These are phyloP conservation scores for Aphaenogaster floridana DNA, from an alignment of 1,140 invertebrate species.

Conservation along the genomic window DNA sequence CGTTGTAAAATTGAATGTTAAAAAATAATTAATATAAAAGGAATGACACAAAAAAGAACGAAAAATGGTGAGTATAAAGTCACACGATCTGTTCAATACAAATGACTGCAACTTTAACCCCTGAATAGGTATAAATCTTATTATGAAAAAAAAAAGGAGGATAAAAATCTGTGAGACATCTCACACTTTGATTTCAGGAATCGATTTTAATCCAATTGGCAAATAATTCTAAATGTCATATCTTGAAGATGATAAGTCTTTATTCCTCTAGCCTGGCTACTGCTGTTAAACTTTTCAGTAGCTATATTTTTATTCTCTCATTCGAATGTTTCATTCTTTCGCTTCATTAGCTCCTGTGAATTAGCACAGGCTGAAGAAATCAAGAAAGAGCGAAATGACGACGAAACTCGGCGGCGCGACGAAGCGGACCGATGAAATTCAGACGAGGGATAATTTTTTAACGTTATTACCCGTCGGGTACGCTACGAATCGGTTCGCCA, in stretches of 20 bases:
- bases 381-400: conserved; percentile 36
- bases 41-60: not conserved
- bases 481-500: conserved; percentile 80
- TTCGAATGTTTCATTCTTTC: conserved; percentile 3
- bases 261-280: not conserved
- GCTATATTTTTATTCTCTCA: conserved; percentile 8
- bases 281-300: conserved; percentile 6
- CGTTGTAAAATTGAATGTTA: not conserved
- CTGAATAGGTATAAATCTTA: not conserved
- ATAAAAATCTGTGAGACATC: not conserved
- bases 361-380: conserved; percentile 28
- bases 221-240: not conserved
- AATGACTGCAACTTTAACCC: not conserved
- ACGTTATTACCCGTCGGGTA: conserved; percentile 84
- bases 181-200: not conserved
- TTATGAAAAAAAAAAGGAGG: not conserved
- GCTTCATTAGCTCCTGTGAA: conserved; percentile 36
- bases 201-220: not conserved
- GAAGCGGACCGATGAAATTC: conserved; percentile 80
- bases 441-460: conserved; percentile 86
- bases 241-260: not conserved
- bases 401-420: conserved; percentile 9
- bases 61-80: not conserved
- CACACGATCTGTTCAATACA: not conserved
- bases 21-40: not conserved